Base-by-base conservation (phyloP, 1,140 invertebrate genomes). In the Idris sp. region DNA sequence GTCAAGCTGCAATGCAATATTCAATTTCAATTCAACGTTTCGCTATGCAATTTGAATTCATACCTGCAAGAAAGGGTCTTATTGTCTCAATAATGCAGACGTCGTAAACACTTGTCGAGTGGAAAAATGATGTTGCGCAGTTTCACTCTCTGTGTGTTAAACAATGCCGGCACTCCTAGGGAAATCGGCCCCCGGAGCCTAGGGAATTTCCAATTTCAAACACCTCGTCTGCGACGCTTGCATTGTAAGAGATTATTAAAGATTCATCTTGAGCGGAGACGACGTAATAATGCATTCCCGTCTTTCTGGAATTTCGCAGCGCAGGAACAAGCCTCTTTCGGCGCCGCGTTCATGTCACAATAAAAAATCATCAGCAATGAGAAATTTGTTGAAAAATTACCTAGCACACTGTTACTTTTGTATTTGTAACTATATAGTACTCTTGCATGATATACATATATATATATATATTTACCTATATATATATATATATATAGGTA, bases 211-310 rank as follows among this genome's bases (percentile, higher is more conserved):
- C 72, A 74, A 74, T 74, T 74, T 74, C 62, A 48, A 58, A 67
- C 62, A 62, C 49, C 48, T 62, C 46, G 54, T 36, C 72, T 65
- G 64, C 38, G 58, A 68, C 62, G 62, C 72, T 68, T 64, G 64
- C 59, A 53, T 64, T 64, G 38, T 65, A 10, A 33, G 58, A 68
- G 64, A 65, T 69, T 75, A 75, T 75, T 68, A 75, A 75, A 75
- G 72, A 75, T 75, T 75, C 72, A 75, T 69, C 56, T 51, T 43
- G 46, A 64, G 64, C 46, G 31, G 51, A 65, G 65, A 59, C 59
- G 59, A 75, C 46, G 72, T 64, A 71, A 61, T 75, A 75, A 75
- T 75, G 49, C 59, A 65, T 75, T 74, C 61, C 54, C 73, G 73
- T 69, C 73, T 69, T 69, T 69, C 51, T 44, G 73, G 73, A 69